Conservation (phyloP, 2,888 invertebrate genomes). For the Hemithea aestivaria region DNA sequence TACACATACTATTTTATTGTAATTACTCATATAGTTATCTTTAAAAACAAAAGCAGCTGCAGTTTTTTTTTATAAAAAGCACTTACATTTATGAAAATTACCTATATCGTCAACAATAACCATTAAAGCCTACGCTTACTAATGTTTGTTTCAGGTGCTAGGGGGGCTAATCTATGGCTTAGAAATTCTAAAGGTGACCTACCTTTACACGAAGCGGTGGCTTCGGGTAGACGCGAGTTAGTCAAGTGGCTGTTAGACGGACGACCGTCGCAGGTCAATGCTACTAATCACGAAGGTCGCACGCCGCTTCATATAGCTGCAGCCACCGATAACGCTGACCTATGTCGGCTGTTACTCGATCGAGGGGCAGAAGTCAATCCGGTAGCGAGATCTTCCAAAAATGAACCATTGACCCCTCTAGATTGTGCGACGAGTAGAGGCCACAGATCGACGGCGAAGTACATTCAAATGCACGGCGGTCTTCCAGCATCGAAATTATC, state of each 20-base stretch:
- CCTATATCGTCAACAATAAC: no score
- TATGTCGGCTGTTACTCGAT: constrained; percentile 92
- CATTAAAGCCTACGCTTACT: no score
- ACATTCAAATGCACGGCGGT: constrained; percentile 93
- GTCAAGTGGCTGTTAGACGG: constrained; percentile 93
- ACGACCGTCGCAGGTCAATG: constrained; percentile 90
- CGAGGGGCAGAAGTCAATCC: constrained; percentile 92
- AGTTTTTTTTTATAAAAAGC: no score
- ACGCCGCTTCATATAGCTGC: constrained; percentile 97
- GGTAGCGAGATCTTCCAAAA: constrained; percentile 89
- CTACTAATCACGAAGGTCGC: constrained; percentile 94
- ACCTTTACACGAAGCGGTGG: constrained; percentile 97
- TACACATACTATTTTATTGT: no score
- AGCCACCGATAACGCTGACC: constrained; percentile 94
- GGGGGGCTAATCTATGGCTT: constrained; percentile 93
- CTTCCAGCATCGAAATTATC: constrained; percentile 86
- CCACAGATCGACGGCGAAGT: constrained; percentile 94
- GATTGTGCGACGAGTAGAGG: constrained; percentile 94
- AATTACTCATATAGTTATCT: no score
- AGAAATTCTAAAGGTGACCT: constrained; percentile 96
- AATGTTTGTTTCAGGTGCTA: constrained; percentile 48
- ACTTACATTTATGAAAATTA: no score
- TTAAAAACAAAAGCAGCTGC: no score
- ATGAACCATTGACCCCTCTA: constrained; percentile 91
- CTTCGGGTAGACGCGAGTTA: constrained; percentile 92